phyloP scores from a whole-genome alignment of 1,140 invertebrate species.

The Xylocopa sonorina region DNA sequence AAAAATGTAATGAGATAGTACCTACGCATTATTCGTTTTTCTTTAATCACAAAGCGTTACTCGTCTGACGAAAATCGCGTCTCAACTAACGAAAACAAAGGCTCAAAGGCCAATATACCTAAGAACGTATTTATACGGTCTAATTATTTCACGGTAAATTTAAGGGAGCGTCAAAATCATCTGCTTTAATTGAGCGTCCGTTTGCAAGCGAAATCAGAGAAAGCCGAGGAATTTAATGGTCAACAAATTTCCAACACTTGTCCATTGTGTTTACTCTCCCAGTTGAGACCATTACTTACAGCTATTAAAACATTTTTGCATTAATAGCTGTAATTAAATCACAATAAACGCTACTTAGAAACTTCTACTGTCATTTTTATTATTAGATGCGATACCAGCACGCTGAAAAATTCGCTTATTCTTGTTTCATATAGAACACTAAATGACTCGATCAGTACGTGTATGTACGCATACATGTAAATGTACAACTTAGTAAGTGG shows the following conservation, averaged over 20 bases:
- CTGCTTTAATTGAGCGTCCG: not conserved
- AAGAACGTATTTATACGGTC: constrained; percentile 50
- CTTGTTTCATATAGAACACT: not conserved
- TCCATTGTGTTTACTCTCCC: constrained; percentile 50
- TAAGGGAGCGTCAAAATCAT: not conserved
- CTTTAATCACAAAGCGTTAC: not conserved
- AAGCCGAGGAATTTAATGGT: constrained; percentile 53
- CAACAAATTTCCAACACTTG: not conserved
- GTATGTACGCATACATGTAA: too few species aligned
- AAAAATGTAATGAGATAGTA: constrained; percentile 5
- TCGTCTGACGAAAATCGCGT: not conserved
- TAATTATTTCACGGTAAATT: constrained; percentile 37
- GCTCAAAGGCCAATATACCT: constrained; percentile 49
- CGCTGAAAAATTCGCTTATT: not conserved
- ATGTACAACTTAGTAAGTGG: not conserved
- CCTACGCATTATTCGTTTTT: constrained; percentile 10
- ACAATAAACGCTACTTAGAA: not conserved
- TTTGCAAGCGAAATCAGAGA: constrained; percentile 23
- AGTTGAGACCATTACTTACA: constrained; percentile 26
- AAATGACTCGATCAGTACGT: too few species aligned
- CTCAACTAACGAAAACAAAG: constrained; percentile 7
- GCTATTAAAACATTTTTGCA: constrained; percentile 38
- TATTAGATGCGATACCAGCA: not conserved
- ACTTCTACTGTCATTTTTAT: not conserved
- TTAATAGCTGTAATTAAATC: constrained; percentile 46